These are phyloP conservation scores for Drosophila tsacasi DNA, from an alignment of 1,140 invertebrate species.

Conservation along the genomic window DNA sequence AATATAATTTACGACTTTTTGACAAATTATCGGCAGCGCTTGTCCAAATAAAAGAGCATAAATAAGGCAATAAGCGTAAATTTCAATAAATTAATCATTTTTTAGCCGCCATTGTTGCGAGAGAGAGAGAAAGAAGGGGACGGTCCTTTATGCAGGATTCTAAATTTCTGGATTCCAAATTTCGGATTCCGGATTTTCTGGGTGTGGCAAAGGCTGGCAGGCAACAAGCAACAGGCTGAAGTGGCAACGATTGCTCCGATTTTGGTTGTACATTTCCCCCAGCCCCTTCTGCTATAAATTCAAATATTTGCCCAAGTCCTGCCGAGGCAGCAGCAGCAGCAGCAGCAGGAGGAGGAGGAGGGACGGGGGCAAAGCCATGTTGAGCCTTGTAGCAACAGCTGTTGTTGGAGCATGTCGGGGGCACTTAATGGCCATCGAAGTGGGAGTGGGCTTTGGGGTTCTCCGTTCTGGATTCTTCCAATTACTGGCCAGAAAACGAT, in stretches of 20 bases:
- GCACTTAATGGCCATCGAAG: slow-evolving; percentile 48
- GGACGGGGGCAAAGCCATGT: slow-evolving; percentile 43
- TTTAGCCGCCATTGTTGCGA: slow-evolving; percentile 27
- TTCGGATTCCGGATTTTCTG: slow-evolving; percentile 13
- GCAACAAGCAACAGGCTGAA: slow-evolving; percentile 43
- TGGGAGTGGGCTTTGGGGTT: neutral
- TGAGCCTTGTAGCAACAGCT: slow-evolving; percentile 77
- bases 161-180: neutral
- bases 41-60: slow-evolving; percentile 70
- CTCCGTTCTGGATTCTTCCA: neutral
- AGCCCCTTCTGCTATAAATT: slow-evolving; percentile 46
- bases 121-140: no score
- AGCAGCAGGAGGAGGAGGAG: neutral
- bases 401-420: slow-evolving; percentile 70
- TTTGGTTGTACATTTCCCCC: slow-evolving; percentile 35
- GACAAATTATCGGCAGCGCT: slow-evolving; percentile 78
- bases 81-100: slow-evolving; percentile 83
- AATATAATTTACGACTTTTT: slow-evolving; percentile 82
- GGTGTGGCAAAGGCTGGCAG: slow-evolving; percentile 5
- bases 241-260: slow-evolving; percentile 34
- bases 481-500: slow-evolving; percentile 29
- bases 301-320: slow-evolving; percentile 65
- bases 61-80: slow-evolving; percentile 81
- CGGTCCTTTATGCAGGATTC: neutral
- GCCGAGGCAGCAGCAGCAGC: no score